These are phyloP conservation scores for Branchinecta lindahli DNA, from an alignment of 1,140 invertebrate species.

Conservation along the genomic window DNA sequence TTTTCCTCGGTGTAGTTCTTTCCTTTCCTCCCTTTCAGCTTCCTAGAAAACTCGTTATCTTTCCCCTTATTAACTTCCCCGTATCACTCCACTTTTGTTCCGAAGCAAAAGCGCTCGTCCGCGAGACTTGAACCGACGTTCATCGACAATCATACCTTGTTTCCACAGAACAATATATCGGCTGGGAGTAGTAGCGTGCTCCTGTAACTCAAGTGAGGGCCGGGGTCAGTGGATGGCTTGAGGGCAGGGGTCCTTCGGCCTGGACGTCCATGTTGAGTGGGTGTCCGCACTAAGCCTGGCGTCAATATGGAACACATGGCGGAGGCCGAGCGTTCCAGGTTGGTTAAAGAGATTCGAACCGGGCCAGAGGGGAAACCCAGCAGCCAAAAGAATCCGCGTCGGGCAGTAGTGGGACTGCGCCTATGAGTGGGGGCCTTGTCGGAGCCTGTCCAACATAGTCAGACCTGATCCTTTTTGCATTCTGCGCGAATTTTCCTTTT, in stretches of 20 bases:
- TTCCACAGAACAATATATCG: too few relatives aligned
- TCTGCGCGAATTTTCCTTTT: background rate
- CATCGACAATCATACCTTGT: too few relatives aligned
- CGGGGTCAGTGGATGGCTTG: conserved; percentile 65
- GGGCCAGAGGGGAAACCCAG: conserved; percentile 92
- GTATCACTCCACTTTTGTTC: too few relatives aligned
- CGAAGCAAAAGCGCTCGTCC: too few relatives aligned
- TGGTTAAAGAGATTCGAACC: conserved; percentile 72
- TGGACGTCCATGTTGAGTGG: conserved; percentile 24
- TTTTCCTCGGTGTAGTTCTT: too few relatives aligned
- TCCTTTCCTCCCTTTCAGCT: too few relatives aligned
- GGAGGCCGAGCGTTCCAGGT: conserved; percentile 53
- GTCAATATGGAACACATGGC: conserved; percentile 74
- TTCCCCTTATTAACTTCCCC: too few relatives aligned
- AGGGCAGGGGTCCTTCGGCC: conserved; percentile 33
- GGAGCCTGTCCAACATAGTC: conserved; percentile 69
- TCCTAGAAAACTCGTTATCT: too few relatives aligned
- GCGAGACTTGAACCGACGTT: too few relatives aligned
- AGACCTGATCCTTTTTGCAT: conserved; percentile 53
- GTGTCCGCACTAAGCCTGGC: conserved; percentile 49
- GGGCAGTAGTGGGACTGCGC: conserved; percentile 93
- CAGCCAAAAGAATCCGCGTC: conserved; percentile 91
- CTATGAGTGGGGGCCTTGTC: conserved; percentile 69
- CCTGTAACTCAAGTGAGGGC: conserved; percentile 89
- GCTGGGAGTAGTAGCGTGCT: conserved; percentile 62